Percentiles rank a stretch among this genome's conserved stretches.
Conservation (phyloP, 53 echinoderm and acorn worm species). For the Crossaster papposus region DNA sequence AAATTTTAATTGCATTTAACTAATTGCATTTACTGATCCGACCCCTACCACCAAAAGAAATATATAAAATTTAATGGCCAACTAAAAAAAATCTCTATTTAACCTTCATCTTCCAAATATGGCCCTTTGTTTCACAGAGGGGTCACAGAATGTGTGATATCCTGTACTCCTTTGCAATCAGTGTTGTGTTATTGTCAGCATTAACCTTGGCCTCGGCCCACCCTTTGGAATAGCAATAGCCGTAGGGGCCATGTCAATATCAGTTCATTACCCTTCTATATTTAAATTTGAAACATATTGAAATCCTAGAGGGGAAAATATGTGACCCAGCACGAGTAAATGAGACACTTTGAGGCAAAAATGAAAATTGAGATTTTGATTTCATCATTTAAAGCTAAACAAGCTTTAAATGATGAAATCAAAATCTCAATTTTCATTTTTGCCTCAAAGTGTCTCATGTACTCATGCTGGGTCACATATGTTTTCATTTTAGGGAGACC, state of each 20-base stretch:
- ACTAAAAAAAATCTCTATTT: background rate
- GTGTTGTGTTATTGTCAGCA: conserved; percentile 21
- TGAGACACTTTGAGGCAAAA: too few relatives aligned
- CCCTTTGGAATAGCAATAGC: conserved; percentile 39
- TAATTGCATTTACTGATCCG: too few relatives aligned
- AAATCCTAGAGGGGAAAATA: background rate
- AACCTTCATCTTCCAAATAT: background rate
- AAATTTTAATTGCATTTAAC: too few relatives aligned
- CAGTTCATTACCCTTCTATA: background rate
- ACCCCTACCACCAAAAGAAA: too few relatives aligned
- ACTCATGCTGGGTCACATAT: background rate
- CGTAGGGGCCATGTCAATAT: conserved; percentile 24
- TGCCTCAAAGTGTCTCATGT: too few relatives aligned
- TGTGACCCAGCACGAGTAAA: too few relatives aligned
- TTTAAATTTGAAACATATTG: conserved; percentile 20
- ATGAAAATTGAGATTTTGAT: too few relatives aligned
- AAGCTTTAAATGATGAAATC: too few relatives aligned
- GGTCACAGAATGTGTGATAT: background rate
- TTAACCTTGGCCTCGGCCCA: conserved; percentile 47
- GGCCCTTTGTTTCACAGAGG: background rate
- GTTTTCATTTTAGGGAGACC: too few relatives aligned
- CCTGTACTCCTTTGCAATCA: conserved; percentile 1
- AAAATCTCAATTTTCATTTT: too few relatives aligned
- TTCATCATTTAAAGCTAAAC: too few relatives aligned
- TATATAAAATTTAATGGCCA: too few relatives aligned